phyloP scores from a whole-genome alignment of 2,888 invertebrate genomes.

The Tipula unca region DNA sequence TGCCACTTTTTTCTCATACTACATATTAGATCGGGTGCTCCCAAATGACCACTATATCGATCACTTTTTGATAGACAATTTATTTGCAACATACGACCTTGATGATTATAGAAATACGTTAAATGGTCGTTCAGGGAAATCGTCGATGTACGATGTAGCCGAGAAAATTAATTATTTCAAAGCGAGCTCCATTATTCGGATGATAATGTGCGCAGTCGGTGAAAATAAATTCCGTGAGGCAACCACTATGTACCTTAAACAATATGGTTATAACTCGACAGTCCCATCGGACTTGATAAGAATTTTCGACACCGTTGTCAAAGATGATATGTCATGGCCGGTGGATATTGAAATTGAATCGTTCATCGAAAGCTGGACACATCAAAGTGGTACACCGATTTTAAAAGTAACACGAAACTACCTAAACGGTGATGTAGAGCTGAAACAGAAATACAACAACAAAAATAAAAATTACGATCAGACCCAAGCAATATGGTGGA shows the following conservation, averaged over 20 bases:
- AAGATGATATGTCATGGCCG: not conserved
- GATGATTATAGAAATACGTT: not conserved
- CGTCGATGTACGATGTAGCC: not conserved
- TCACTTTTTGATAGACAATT: constrained; percentile 31
- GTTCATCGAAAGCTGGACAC: not conserved
- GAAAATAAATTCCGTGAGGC: constrained; percentile 50
- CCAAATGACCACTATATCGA: not conserved
- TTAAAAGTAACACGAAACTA: not conserved
- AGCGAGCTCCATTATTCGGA: constrained; percentile 41
- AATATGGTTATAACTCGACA: not conserved
- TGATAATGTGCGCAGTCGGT: constrained; percentile 47
- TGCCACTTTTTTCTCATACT: not conserved
- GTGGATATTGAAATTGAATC: not conserved
- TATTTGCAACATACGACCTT: constrained; percentile 32
- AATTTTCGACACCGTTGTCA: not conserved
- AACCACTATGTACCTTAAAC: constrained; percentile 29
- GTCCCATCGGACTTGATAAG: not conserved
- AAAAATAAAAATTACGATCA: not conserved
- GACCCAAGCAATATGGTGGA: not conserved
- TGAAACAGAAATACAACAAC: not conserved
- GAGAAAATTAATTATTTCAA: not conserved
- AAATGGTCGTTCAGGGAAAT: not conserved
- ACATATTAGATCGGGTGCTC: not conserved
- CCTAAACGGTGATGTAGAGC: not conserved
- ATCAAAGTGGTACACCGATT: not conserved